Evolutionary conservation across 2,888 invertebrate species (phyloP).

Genomic region (Autographa gamma): DNA sequence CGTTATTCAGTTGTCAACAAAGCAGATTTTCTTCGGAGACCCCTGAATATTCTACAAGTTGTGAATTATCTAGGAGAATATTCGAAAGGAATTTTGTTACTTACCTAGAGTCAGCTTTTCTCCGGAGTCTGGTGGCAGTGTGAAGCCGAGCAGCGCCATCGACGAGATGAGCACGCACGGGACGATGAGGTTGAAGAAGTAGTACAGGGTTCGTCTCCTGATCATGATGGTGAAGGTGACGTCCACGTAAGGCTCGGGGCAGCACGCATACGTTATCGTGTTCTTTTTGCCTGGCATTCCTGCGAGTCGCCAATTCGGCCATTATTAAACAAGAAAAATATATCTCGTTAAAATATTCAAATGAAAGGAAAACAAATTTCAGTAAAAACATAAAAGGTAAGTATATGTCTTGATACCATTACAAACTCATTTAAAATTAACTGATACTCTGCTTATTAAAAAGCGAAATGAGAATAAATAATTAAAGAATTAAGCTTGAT

Average conservation of each 20-base stretch:
- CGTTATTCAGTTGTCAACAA: slow-evolving; percentile 56
- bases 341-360: not conserved
- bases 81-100: slow-evolving; percentile 63
- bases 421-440: not conserved
- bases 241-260: slow-evolving; percentile 97
- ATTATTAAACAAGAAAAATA: not conserved
- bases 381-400: not conserved
- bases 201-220: slow-evolving; percentile 98
- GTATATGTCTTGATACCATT: not conserved
- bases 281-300: slow-evolving; percentile 98
- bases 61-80: slow-evolving; percentile 25
- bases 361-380: not conserved
- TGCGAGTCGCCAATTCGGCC: slow-evolving; percentile 74
- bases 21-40: slow-evolving; percentile 37
- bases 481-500: slow-evolving; percentile 2
- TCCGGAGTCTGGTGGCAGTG: slow-evolving; percentile 98
- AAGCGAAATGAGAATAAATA: not conserved
- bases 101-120: slow-evolving; percentile 98
- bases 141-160: slow-evolving; percentile 99
- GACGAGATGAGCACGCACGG: slow-evolving; percentile 99
- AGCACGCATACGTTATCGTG: slow-evolving; percentile 96
- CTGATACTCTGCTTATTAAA: not conserved
- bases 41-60: slow-evolving; percentile 29
- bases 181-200: slow-evolving; percentile 99
- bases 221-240: slow-evolving; percentile 99